These are phyloP conservation scores for Cheilosia urbana DNA, from an alignment of 2,888 invertebrate genomes.

Conservation along the genomic window DNA sequence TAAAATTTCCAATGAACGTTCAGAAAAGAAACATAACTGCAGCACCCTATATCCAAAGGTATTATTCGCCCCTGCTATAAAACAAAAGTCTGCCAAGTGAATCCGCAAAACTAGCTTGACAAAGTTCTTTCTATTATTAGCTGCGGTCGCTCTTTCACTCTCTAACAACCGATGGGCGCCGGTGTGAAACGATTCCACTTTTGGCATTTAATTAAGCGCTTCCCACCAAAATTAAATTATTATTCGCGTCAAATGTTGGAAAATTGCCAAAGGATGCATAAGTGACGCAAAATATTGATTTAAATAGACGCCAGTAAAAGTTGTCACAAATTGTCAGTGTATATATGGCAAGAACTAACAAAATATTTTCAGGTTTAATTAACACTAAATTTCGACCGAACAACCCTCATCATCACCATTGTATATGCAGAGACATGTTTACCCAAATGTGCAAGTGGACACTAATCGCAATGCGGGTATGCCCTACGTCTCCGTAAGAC, in stretches of 20 bases:
- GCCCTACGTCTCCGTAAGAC: background rate
- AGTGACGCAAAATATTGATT: background rate
- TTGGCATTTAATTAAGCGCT: background rate
- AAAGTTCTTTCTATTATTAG: constrained; percentile 3
- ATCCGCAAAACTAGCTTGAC: background rate
- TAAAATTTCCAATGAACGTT: too few relatives aligned
- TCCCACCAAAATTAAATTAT: constrained; percentile 10
- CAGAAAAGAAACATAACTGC: too few relatives aligned
- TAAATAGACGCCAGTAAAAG: background rate
- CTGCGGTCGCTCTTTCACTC: background rate
- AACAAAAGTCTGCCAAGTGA: too few relatives aligned
- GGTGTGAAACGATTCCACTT: constrained; percentile 6
- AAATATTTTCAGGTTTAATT: too few relatives aligned
- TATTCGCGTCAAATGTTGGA: background rate
- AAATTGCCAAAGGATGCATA: constrained; percentile 5
- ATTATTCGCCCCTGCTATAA: too few relatives aligned
- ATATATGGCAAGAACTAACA: too few relatives aligned
- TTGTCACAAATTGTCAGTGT: too few relatives aligned
- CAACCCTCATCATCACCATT: too few relatives aligned
- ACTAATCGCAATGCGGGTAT: too few relatives aligned
- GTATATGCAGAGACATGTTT: too few relatives aligned
- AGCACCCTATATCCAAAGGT: too few relatives aligned
- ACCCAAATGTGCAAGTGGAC: too few relatives aligned
- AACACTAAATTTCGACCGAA: background rate
- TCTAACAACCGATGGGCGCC: background rate